phyloP scores from a whole-genome alignment of 2,113 vertebrate species.

The Pholis gunnellus region DNA sequence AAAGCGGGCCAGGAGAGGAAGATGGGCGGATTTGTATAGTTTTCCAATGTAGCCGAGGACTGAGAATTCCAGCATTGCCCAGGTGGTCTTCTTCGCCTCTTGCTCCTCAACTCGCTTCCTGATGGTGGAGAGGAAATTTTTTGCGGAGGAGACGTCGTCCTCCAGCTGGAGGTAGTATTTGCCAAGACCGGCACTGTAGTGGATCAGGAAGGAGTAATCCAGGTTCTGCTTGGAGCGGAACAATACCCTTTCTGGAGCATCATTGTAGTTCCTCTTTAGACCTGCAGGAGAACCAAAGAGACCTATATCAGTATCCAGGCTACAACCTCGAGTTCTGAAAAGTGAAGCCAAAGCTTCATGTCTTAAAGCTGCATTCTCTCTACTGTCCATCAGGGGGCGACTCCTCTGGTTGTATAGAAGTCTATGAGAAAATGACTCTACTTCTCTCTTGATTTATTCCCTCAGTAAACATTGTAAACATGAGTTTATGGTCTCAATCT shows the following conservation, averaged over 20 bases:
- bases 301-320: not conserved
- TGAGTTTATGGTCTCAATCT: no score
- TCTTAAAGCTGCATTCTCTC: not conserved
- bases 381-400: not conserved
- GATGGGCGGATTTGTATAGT: conserved; percentile 86
- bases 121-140: conserved; percentile 84
- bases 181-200: conserved; percentile 85
- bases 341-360: no score
- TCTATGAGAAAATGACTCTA: not conserved
- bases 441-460: no score
- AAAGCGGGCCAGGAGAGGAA: conserved; percentile 85
- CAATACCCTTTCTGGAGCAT: conserved; percentile 80
- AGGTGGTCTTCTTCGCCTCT: conserved; percentile 68
- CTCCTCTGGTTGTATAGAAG: not conserved
- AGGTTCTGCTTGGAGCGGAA: conserved; percentile 91
- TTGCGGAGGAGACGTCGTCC: conserved; percentile 82
- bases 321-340: not conserved
- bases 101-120: conserved; percentile 71
- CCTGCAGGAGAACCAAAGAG: conserved; percentile 49
- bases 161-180: conserved; percentile 91
- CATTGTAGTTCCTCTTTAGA: conserved; percentile 84
- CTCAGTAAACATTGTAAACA: no score
- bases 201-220: conserved; percentile 87
- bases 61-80: conserved; percentile 92
- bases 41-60: conserved; percentile 90